Percentiles rank a stretch among this genome's conserved stretches.
Evolutionary conservation across 2,113 vertebrate species (phyloP).

Genomic region (Clarias macrocephalus): DNA sequence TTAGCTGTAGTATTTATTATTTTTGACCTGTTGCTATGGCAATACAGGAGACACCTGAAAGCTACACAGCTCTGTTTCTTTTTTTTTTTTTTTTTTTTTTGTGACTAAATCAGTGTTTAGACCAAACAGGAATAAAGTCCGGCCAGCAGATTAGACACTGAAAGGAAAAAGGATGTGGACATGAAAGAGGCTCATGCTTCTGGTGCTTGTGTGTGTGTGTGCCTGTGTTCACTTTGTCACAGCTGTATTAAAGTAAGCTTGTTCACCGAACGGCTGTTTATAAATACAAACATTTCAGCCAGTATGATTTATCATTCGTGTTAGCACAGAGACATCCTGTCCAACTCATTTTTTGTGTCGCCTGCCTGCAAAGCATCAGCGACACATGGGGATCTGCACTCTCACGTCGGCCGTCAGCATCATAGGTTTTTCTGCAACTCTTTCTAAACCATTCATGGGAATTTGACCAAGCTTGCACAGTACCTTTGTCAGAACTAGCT

Average conservation of each 20-base stretch:
- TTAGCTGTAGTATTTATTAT: background rate
- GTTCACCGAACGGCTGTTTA: background rate
- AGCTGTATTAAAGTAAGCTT: background rate
- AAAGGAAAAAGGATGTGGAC: background rate
- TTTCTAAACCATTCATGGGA: no score
- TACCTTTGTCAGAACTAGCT: no score
- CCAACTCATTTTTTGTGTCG: background rate
- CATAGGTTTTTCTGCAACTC: no score
- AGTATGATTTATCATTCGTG: background rate
- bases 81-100: background rate
- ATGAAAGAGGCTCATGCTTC: background rate
- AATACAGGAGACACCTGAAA: slow-evolving; percentile 8
- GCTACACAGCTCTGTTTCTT: background rate
- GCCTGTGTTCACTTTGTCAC: background rate
- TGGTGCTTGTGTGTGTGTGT: background rate
- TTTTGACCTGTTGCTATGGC: slow-evolving; percentile 2
- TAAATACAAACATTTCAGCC: background rate
- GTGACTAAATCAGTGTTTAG: background rate
- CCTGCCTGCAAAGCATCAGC: no score
- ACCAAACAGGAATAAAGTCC: background rate
- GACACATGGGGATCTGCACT: no score
- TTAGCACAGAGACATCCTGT: background rate
- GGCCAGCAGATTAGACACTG: background rate
- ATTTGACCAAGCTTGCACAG: no score
- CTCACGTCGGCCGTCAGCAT: no score